A percentile compares a stretch with the other conserved stretches of the same genome.
Evolutionary conservation across 2,113 vertebrate species (phyloP).

Genomic region (Laterallus jamaicensis): DNA sequence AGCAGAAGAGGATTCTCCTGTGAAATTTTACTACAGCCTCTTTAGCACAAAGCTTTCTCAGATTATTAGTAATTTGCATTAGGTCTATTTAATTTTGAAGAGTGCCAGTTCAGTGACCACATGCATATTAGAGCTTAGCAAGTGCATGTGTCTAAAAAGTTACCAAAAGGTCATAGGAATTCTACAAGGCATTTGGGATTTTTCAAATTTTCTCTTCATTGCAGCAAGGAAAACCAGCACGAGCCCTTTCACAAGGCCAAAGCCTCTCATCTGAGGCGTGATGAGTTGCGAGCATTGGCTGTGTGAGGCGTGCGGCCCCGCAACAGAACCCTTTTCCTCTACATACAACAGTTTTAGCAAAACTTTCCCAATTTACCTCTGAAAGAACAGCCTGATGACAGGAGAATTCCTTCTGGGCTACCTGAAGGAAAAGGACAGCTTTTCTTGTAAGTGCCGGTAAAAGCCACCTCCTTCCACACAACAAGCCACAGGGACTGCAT

Average conservation of each 20-base stretch:
- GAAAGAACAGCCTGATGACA: not conserved
- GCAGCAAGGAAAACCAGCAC: not conserved
- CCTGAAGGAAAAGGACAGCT: not conserved
- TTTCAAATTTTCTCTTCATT: conserved; percentile 27
- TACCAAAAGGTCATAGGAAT: conserved; percentile 64
- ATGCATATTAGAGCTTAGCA: conserved; percentile 40
- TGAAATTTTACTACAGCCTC: conserved; percentile 68
- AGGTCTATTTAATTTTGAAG: conserved; percentile 64
- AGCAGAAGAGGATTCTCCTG: conserved; percentile 54
- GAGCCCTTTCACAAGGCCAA: not conserved
- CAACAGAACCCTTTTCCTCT: not conserved
- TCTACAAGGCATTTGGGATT: conserved; percentile 46
- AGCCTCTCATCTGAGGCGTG: not conserved
- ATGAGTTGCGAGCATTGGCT: not conserved
- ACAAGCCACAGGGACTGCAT: not conserved
- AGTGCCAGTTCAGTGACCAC: conserved; percentile 58
- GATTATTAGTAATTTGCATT: conserved; percentile 63
- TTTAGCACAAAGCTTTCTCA: conserved; percentile 60
- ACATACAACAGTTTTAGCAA: not conserved
- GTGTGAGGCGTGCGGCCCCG: fast-evolving
- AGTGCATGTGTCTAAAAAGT: conserved; percentile 50
- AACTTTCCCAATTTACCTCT: not conserved
- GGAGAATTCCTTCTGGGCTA: not conserved
- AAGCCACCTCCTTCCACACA: not conserved
- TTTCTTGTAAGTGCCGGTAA: not conserved